Evolutionary conservation across 1,140 invertebrate genomes (phyloP).

Genomic region (Trichonephila clavipes): DNA sequence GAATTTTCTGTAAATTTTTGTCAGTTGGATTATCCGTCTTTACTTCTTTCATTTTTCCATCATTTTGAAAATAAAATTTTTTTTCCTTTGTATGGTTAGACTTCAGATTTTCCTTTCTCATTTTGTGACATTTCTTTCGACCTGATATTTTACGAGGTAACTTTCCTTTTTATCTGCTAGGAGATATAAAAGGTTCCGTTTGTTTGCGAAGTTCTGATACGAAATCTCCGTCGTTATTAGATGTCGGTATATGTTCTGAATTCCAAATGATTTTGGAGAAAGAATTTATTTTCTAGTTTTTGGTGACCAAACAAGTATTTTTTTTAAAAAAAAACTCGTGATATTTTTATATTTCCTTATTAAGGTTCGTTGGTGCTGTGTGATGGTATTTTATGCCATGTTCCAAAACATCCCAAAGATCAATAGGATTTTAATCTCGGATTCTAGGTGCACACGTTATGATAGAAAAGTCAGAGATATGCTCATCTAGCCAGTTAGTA

Average conservation of each 20-base stretch:
- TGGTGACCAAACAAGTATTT: too few relatives aligned
- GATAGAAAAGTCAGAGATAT: too few relatives aligned
- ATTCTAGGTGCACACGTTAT: too few relatives aligned
- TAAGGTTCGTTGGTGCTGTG: too few relatives aligned
- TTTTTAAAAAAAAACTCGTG: too few relatives aligned
- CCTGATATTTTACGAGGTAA: not conserved
- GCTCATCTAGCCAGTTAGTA: too few relatives aligned
- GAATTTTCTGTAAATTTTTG: not conserved
- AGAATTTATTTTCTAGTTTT: too few relatives aligned
- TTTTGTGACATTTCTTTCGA: not conserved
- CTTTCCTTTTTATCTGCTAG: not conserved
- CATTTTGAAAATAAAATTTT: constrained; percentile 18
- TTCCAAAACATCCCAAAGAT: too few relatives aligned
- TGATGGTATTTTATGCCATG: too few relatives aligned
- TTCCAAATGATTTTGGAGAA: not conserved
- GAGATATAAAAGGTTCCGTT: not conserved
- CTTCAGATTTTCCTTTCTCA: not conserved
- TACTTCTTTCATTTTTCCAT: not conserved
- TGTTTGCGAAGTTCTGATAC: not conserved
- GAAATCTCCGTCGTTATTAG: not conserved
- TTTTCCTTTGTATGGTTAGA: not conserved
- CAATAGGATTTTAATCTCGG: too few relatives aligned
- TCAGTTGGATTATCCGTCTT: not conserved
- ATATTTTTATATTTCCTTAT: too few relatives aligned
- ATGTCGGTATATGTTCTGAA: not conserved